Base-by-base conservation (phyloP, 2,888 invertebrate species). In the Tubulanus polymorphus region DNA sequence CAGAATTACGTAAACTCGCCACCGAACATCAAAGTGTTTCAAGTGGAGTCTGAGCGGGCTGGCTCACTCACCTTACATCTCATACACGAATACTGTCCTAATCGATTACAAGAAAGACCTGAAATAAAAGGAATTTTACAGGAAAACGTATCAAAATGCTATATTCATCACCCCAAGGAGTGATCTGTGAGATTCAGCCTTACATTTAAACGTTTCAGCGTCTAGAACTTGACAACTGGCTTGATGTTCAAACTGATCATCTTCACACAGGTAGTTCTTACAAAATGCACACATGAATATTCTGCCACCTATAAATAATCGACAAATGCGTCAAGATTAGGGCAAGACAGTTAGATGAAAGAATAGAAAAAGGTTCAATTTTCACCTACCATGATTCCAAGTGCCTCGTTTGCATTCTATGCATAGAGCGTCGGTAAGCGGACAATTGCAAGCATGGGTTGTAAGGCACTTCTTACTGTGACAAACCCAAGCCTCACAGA, bases 191-290 rank as follows among this genome's bases (percentile, higher is more conserved):
- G 29, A 10, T 46, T 15, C 29, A 8, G 61, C 70, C 81, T 83
- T 81, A 87, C 96, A 96, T 83, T 96, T 96, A 79, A 89, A 93
- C 69, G 87, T 93, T 81, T 96, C 96, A 0, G 93, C 88, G 75
- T 96, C 95, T 5, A 96, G 82, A 57, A 93, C 90, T 83, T 96
- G 94, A 76, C 94, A 95, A 51, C 69, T 76, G 32, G 95, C 95
- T 81, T 96, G 96, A 81, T 96, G 95, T 80, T 96, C 95, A 81
- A 93, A 93, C 80, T 93, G 93, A 80, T 93, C 93, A 80, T 93
- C 93, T 81, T 93, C 93, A 79, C 96, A 96, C 25, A 84, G 71
- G 65, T 75, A 93, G 48, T 88, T 90, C 67, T 87, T 83, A 77
- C 95, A 96, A 81, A 91, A 95, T 30, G 90, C 91, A 76, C 95